Conservation (phyloP, 2,888 invertebrate genomes). For the Ophion costatus region DNA sequence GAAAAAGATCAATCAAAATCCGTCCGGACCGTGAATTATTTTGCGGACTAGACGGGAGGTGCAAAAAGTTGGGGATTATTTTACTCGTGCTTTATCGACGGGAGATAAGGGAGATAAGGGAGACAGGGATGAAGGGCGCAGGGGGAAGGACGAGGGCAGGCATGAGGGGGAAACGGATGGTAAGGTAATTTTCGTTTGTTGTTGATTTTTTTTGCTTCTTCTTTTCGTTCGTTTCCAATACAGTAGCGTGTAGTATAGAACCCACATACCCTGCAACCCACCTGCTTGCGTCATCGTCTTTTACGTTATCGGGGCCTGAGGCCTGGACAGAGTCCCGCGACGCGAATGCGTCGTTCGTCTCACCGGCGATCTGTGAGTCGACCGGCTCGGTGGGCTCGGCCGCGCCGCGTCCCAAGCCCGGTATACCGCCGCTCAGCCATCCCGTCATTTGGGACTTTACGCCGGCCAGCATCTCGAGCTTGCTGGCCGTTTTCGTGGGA, state of each 20-base stretch:
- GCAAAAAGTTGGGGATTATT: constrained; percentile 1
- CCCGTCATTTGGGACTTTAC: constrained; percentile 94
- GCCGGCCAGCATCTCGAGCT: constrained; percentile 93
- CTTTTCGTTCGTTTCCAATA: constrained; percentile 27
- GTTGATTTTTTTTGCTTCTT: constrained; percentile 33
- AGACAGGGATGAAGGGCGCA: constrained; percentile 6
- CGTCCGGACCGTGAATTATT: constrained; percentile 30
- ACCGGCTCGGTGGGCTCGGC: constrained; percentile 83
- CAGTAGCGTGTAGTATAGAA: constrained; percentile 72
- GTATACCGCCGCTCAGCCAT: constrained; percentile 92
- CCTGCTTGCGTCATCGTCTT: constrained; percentile 93
- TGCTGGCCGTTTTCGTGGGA: constrained; percentile 89
- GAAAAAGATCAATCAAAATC: constrained; percentile 46
- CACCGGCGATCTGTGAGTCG: constrained; percentile 83
- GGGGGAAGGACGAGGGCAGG: neutral
- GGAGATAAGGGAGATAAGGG: neutral
- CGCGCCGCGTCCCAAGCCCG: constrained; percentile 86
- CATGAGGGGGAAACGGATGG: neutral
- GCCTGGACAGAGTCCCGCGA: constrained; percentile 82
- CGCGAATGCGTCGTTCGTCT: constrained; percentile 78
- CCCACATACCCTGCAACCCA: constrained; percentile 78
- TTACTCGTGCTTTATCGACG: constrained; percentile 4
- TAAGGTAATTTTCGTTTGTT: constrained; percentile 1
- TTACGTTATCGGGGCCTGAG: constrained; percentile 82
- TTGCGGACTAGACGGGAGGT: constrained; percentile 39